A percentile compares a stretch with the other conserved stretches of the same genome.
phyloP scores from a whole-genome alignment of 2,888 invertebrate genomes.

The Amiota mariae region DNA sequence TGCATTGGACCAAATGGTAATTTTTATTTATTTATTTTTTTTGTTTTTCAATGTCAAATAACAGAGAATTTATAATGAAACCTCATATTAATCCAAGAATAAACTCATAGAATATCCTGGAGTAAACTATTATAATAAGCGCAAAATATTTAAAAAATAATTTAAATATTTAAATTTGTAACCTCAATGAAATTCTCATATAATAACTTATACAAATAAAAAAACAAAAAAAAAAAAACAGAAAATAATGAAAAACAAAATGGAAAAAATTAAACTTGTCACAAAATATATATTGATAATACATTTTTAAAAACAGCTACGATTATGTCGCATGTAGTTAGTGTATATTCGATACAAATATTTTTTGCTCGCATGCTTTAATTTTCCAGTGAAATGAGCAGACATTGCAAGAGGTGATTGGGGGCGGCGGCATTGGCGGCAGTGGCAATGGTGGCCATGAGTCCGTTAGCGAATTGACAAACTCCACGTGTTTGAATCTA shows the following conservation, averaged over 20 bases:
- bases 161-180: too few species aligned
- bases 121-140: too few species aligned
- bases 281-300: background rate
- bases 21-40: too few species aligned
- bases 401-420: background rate
- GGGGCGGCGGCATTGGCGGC: background rate
- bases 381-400: constrained; percentile 65
- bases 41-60: too few species aligned
- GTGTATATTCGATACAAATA: background rate
- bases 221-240: background rate
- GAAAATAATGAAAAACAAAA: background rate
- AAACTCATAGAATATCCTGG: too few species aligned
- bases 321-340: constrained; percentile 8
- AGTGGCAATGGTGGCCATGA: background rate
- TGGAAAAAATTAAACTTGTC: constrained; percentile 8
- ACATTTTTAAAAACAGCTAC: constrained; percentile 2
- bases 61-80: too few species aligned
- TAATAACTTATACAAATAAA: too few species aligned
- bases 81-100: too few species aligned
- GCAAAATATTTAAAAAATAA: too few species aligned
- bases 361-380: constrained; percentile 53
- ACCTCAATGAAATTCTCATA: too few species aligned
- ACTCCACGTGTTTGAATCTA: too few species aligned
- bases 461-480: constrained; percentile 30
- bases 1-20: too few species aligned